These are phyloP conservation scores for Mionectes olivaceus DNA, from an alignment of 2,797 vertebrate species.

Conservation along the genomic window DNA sequence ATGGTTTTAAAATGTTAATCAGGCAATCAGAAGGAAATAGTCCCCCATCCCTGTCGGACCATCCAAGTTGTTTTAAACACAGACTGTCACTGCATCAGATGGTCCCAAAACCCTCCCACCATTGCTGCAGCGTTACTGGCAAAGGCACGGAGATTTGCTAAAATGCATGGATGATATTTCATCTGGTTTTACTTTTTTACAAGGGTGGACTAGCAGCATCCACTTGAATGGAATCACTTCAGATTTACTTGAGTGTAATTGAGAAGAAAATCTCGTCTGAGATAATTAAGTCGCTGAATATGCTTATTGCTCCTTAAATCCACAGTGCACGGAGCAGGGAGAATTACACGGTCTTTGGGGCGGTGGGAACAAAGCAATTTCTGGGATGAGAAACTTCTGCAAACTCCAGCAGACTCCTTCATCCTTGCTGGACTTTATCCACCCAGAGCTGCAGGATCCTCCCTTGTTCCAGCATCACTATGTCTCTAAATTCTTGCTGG, in stretches of 20 bases:
- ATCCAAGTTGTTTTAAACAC: constrained; percentile 9
- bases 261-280: constrained; percentile 54
- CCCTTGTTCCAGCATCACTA: not conserved
- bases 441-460: not conserved
- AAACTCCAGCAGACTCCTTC: not conserved
- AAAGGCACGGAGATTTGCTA: not conserved
- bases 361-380: not conserved
- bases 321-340: not conserved
- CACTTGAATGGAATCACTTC: constrained; percentile 24
- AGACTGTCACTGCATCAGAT: fast-evolving
- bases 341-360: not conserved
- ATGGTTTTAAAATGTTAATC: constrained; percentile 72
- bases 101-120: not conserved
- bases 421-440: not conserved
- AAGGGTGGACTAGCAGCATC: not conserved
- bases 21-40: constrained; percentile 57
- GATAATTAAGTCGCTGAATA: constrained; percentile 38
- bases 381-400: not conserved
- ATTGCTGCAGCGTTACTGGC: fast-evolving
- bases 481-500: not conserved
- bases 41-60: not conserved
- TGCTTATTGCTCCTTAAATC: constrained; percentile 13
- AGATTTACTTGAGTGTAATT: constrained; percentile 57
- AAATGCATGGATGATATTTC: not conserved
- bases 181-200: not conserved